Evolutionary conservation across 1,140 invertebrate species (phyloP), one percentile per base, ranked within the genome.

Genomic region (Mylabris phalerata): DNA sequence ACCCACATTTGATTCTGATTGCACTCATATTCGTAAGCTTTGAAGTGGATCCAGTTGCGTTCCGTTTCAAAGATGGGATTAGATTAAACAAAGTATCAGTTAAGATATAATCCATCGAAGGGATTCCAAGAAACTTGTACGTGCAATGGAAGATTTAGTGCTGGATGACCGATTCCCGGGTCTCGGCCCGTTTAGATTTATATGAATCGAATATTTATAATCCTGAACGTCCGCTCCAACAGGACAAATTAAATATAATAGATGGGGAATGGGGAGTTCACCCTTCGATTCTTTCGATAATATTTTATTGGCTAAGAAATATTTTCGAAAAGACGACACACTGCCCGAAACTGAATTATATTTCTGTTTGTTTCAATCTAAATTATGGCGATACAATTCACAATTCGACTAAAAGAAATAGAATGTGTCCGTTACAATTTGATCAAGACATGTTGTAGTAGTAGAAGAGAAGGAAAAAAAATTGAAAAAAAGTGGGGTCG

Each of bases 1-100:
- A 62, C 63, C 63, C 63, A 62, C 63, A 64, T 64, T 64, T 61
- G 63, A 64, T 64, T 64, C 60, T 65, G 63, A 65, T 65, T 65
- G 63, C 57, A 59, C 60, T 65, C 63, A 62, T 65, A 62, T 65
- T 65, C 51, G 59, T 61, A 61, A 62, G 59, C 63, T 64, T 59
- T 61, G 59, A 61, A 64, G 63, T 61, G 50, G 50, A 55, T 59
- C 57, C 43, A 44, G 46, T 57, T 44, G 46, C 47, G 55, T 54
- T 54, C 51, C 50, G 39, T 44, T 45, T 39, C n/a, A 32, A 32
- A 32, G 50, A 48, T 42, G 41, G 55, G 59, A 61, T 61, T 61
- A 61, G 51, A 61, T 49, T 61, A 57, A 61, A 61, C 59, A 57
- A 56, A 57, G 55, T 51, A 61, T 55, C 52, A 48, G 45, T 60